phyloP scores from a whole-genome alignment of 2,888 invertebrate genomes.

The Cheilosia urbana region DNA sequence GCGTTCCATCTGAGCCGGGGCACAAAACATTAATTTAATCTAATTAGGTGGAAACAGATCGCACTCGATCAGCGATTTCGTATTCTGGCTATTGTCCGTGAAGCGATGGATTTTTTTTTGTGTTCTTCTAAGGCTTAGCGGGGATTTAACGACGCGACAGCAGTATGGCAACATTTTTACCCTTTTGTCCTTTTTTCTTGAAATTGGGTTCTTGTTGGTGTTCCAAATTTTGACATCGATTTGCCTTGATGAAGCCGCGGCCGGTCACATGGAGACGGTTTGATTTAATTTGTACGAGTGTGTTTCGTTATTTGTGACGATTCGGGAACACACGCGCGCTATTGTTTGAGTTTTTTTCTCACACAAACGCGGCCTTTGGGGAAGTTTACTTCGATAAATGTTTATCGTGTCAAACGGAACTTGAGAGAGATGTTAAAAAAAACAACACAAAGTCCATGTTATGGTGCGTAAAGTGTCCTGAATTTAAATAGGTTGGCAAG shows the following conservation, averaged over 20 bases:
- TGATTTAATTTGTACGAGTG: slow-evolving; percentile 8
- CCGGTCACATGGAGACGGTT: slow-evolving; percentile 3
- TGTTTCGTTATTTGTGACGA: slow-evolving; percentile 1
- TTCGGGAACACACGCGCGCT: slow-evolving; percentile 53
- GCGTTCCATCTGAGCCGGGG: slow-evolving; percentile 49
- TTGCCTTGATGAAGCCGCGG: slow-evolving; percentile 43
- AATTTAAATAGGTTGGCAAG: too few relatives aligned
- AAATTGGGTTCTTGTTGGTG: slow-evolving; percentile 21
- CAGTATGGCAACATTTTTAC: slow-evolving; percentile 56
- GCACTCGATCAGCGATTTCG: slow-evolving; percentile 37
- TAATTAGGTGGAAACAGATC: slow-evolving; percentile 75
- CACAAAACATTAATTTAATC: slow-evolving; percentile 71
- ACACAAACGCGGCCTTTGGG: background rate
- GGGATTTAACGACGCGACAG: slow-evolving; percentile 20
- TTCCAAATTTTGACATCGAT: slow-evolving; percentile 41
- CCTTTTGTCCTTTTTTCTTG: slow-evolving; percentile 41
- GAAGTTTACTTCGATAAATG: slow-evolving; percentile 4
- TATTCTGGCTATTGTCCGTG: slow-evolving; percentile 28
- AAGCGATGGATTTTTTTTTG: slow-evolving; percentile 28
- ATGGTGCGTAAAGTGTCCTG: too few relatives aligned
- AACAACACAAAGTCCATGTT: too few relatives aligned
- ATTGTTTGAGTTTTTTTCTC: slow-evolving; percentile 33
- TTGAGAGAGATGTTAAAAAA: background rate
- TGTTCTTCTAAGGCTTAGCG: slow-evolving; percentile 50
- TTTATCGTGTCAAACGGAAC: background rate